A percentile compares a stretch with the other conserved stretches of the same genome.
phyloP scores from a whole-genome alignment of 2,113 vertebrate genomes.

The Ictidomys tridecemlineatus region DNA sequence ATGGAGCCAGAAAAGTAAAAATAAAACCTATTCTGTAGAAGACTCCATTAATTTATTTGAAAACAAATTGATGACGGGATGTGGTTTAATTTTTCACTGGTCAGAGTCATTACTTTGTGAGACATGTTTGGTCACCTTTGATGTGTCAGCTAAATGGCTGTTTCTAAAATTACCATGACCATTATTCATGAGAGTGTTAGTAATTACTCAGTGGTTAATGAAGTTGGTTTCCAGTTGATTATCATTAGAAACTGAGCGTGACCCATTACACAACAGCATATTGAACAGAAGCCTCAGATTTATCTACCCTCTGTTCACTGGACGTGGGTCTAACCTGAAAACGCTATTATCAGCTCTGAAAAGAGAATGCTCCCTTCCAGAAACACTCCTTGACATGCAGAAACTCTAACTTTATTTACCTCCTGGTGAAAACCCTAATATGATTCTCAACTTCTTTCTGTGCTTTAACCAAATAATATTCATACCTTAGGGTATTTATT shows the following conservation, averaged over 20 bases:
- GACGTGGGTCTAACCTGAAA: background rate
- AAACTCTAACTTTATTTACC: background rate
- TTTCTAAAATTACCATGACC: slow-evolving; percentile 81
- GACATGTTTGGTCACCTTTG: slow-evolving; percentile 80
- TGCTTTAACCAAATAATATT: background rate
- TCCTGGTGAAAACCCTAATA: background rate
- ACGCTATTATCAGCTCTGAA: background rate
- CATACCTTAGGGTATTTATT: background rate
- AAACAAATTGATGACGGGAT: slow-evolving; percentile 77
- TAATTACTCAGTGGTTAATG: slow-evolving; percentile 80
- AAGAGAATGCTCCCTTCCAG: background rate
- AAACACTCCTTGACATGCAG: background rate
- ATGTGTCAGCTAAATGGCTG: slow-evolving; percentile 82
- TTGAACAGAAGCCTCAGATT: slow-evolving; percentile 31
- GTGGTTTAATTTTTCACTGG: slow-evolving; percentile 82
- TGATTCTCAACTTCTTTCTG: background rate
- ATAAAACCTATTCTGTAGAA: slow-evolving; percentile 67
- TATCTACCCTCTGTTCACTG: background rate
- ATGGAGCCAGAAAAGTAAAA: slow-evolving; percentile 76
- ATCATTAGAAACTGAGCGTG: slow-evolving; percentile 52
- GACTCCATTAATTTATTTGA: slow-evolving; percentile 76
- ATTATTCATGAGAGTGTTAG: slow-evolving; percentile 76
- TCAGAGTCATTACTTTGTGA: slow-evolving; percentile 76
- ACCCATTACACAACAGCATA: background rate
- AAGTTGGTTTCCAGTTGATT: slow-evolving; percentile 76